These are phyloP conservation scores for Ciconia nigra DNA, from an alignment of 2,797 vertebrate genomes.

Conservation along the genomic window DNA sequence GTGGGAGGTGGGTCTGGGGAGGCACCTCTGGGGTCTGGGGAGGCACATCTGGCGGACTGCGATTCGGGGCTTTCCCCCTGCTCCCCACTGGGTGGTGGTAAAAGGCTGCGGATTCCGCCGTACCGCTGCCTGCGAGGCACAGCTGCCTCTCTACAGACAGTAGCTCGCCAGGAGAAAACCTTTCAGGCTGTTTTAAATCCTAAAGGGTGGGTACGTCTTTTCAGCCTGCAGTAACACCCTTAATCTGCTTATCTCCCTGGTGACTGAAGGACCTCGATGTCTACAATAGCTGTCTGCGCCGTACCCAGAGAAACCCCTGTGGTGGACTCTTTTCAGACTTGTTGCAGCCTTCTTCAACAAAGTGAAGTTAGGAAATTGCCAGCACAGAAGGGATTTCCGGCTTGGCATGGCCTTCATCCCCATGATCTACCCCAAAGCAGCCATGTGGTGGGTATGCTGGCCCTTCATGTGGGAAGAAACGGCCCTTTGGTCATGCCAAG, in stretches of 20 bases:
- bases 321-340: fast-evolving
- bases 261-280: neutral
- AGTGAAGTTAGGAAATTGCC: neutral
- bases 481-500: fast-evolving
- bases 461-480: neutral
- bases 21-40: neutral
- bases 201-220: neutral
- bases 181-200: neutral
- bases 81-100: slow-evolving; percentile 15
- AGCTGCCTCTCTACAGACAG: fast-evolving
- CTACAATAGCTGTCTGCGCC: fast-evolving
- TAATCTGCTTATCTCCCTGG: neutral
- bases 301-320: fast-evolving
- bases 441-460: no score
- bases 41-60: neutral
- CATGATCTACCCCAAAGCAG: neutral
- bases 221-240: neutral
- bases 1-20: neutral
- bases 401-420: neutral
- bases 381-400: neutral
- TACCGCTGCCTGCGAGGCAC: neutral
- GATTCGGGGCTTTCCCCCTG: neutral
- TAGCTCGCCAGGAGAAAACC: neutral
- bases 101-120: neutral
- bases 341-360: neutral